These are phyloP conservation scores for Watsonalla cultraria DNA, from an alignment of 2,888 invertebrate species.

Conservation along the genomic window DNA sequence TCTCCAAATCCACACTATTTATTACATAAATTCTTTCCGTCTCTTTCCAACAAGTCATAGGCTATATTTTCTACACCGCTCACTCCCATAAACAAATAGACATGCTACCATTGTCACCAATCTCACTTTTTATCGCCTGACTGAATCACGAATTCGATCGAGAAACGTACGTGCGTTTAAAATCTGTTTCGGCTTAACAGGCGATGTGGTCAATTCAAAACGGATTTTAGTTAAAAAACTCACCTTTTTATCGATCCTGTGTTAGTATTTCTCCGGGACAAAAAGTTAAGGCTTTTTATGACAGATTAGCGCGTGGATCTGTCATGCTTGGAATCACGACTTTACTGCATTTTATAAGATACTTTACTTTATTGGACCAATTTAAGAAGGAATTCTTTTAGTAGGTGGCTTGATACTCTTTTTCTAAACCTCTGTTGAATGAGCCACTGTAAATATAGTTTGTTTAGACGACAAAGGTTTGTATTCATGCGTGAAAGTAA, in stretches of 20 bases:
- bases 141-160: conserved; percentile 48
- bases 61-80: conserved; percentile 4
- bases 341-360: not conserved
- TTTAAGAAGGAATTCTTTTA: not conserved
- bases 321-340: conserved; percentile 19
- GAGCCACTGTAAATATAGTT: too few species aligned
- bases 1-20: conserved; percentile 1
- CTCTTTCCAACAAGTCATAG: conserved; percentile 1
- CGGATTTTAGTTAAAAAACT: conserved; percentile 31
- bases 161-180: conserved; percentile 54
- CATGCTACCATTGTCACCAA: conserved; percentile 28
- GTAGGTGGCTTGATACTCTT: too few species aligned
- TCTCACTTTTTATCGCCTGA: conserved; percentile 39
- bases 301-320: conserved; percentile 35
- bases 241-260: conserved; percentile 36
- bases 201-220: conserved; percentile 51
- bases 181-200: conserved; percentile 37
- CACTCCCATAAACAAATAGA: conserved; percentile 33
- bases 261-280: conserved; percentile 40
- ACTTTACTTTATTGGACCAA: not conserved
- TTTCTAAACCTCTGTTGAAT: too few species aligned
- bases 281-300: conserved; percentile 29
- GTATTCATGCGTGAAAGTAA: too few species aligned
- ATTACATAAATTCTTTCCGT: not conserved
- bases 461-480: too few species aligned